These are phyloP conservation scores for Ochropleura leucogaster DNA, from an alignment of 2,888 invertebrate genomes.

Conservation along the genomic window DNA sequence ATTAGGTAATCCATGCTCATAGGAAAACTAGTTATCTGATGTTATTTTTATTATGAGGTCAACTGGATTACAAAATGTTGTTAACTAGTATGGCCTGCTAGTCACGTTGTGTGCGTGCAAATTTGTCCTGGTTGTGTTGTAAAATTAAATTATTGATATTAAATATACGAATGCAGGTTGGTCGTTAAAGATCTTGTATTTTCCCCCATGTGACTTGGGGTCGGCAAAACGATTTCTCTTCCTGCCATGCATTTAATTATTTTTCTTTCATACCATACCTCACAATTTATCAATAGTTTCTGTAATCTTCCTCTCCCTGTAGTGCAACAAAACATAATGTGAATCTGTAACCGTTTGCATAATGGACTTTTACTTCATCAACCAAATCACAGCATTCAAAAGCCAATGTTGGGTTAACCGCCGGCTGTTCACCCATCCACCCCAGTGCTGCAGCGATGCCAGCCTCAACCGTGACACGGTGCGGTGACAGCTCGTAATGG, in stretches of 20 bases:
- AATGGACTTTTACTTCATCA: not conserved
- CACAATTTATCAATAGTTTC: not conserved
- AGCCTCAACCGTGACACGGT: not conserved
- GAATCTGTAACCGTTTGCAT: not conserved
- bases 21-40: conserved; percentile 40
- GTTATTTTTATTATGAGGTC: conserved; percentile 29
- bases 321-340: not conserved
- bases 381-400: not conserved
- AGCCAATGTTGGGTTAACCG: conserved; percentile 8
- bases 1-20: conserved; percentile 53
- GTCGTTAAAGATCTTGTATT: not conserved
- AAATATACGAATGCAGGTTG: not conserved
- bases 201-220: not conserved
- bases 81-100: not conserved
- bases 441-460: not conserved
- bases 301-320: not conserved
- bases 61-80: conserved; percentile 4
- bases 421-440: not conserved
- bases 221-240: too few species aligned
- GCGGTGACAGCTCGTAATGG: conserved; percentile 9
- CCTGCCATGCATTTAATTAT: too few species aligned
- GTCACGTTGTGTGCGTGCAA: conserved; percentile 8
- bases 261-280: too few species aligned
- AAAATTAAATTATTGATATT: conserved; percentile 9
- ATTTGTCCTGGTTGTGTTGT: conserved; percentile 8